These are phyloP conservation scores for Pitta sordida DNA, from an alignment of 2,113 vertebrate species.

Conservation along the genomic window DNA sequence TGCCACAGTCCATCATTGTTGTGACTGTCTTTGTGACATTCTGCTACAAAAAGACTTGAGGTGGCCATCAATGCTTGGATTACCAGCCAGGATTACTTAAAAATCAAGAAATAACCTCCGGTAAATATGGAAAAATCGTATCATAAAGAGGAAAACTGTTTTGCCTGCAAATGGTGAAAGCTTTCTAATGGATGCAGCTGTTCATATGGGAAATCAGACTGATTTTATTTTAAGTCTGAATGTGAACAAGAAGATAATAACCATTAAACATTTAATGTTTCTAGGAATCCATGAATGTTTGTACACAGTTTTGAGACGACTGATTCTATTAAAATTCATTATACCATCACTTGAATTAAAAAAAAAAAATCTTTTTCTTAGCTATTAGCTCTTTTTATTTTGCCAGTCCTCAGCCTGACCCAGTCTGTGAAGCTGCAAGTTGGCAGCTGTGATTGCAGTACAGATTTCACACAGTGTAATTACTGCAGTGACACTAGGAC, in stretches of 20 bases:
- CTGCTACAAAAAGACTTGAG: neutral
- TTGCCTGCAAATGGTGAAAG: neutral
- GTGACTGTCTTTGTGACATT: neutral
- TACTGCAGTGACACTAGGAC: slow-evolving; percentile 89
- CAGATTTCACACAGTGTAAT: slow-evolving; percentile 97
- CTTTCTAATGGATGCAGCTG: neutral
- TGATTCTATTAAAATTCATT: slow-evolving; percentile 73
- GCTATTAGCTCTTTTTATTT: slow-evolving; percentile 71
- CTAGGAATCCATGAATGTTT: slow-evolving; percentile 61
- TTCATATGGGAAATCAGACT: neutral
- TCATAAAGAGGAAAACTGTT: neutral
- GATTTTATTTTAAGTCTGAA: slow-evolving; percentile 20
- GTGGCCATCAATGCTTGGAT: neutral
- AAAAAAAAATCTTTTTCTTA: slow-evolving; percentile 32
- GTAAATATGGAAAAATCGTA: neutral
- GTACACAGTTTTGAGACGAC: slow-evolving; percentile 65
- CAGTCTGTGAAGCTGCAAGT: slow-evolving; percentile 79
- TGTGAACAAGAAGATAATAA: neutral
- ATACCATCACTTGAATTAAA: slow-evolving; percentile 29
- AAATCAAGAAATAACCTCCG: neutral
- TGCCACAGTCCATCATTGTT: neutral
- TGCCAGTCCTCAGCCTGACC: slow-evolving; percentile 75
- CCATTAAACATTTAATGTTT: neutral
- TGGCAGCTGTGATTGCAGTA: slow-evolving; percentile 93
- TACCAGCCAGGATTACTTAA: neutral